Percentiles rank a stretch among this genome's conserved stretches.
Evolutionary conservation across 1,140 invertebrate species (phyloP).

Genomic region (Trialeurodes vaporariorum): DNA sequence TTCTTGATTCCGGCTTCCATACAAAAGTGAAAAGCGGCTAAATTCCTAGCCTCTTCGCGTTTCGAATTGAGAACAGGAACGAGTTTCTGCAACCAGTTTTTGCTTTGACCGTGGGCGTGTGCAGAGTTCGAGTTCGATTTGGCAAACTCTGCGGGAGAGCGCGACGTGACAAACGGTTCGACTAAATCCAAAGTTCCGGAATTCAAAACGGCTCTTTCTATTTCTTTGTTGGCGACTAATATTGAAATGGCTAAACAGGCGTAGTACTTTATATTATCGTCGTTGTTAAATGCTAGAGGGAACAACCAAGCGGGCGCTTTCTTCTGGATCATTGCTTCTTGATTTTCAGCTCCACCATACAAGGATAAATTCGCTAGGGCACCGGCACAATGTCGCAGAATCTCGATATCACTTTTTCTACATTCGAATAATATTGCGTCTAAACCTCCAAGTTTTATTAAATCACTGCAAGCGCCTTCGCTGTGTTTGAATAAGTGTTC

Average conservation of each 20-base stretch:
- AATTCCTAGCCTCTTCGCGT: slow-evolving; percentile 85
- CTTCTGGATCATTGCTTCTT: slow-evolving; percentile 92
- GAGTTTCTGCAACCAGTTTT: slow-evolving; percentile 85
- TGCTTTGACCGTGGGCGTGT: slow-evolving; percentile 91
- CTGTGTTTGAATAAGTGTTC: slow-evolving; percentile 97
- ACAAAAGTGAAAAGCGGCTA: slow-evolving; percentile 98
- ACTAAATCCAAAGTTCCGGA: slow-evolving; percentile 91
- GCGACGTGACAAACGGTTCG: slow-evolving; percentile 87
- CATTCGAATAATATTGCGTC: slow-evolving; percentile 91
- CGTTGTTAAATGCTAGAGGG: slow-evolving; percentile 89
- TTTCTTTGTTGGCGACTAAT: slow-evolving; percentile 94
- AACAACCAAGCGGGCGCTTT: slow-evolving; percentile 98
- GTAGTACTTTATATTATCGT: slow-evolving; percentile 96
- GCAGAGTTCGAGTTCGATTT: slow-evolving; percentile 77
- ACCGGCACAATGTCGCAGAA: slow-evolving; percentile 85
- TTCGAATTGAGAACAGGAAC: slow-evolving; percentile 94
- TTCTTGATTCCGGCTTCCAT: slow-evolving; percentile 99
- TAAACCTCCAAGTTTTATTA: slow-evolving; percentile 72
- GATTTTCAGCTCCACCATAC: slow-evolving; percentile 89
- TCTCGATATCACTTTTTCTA: slow-evolving; percentile 82
- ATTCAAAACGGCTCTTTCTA: slow-evolving; percentile 89
- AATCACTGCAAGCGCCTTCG: slow-evolving; percentile 86
- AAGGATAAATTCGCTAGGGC: slow-evolving; percentile 92
- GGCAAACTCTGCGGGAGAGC: slow-evolving; percentile 92
- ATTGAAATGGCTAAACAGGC: slow-evolving; percentile 95